Conservation (phyloP, 1,140 invertebrate genomes). For the Atta colombica region DNA sequence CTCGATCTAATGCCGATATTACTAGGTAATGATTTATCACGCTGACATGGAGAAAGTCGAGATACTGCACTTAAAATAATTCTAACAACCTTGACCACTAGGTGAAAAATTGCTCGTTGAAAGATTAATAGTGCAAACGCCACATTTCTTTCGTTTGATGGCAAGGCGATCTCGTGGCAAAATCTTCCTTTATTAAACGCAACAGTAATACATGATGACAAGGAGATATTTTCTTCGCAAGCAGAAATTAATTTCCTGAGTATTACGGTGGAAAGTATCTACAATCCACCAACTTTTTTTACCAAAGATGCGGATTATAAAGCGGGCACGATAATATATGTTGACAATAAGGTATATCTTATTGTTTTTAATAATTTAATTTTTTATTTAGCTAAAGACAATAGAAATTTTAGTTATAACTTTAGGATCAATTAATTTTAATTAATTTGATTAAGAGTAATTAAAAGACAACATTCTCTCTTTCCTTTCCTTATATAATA, state of each 20-base stretch:
- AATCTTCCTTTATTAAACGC: conserved; percentile 74
- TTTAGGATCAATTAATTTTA: neutral
- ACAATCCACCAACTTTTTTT: conserved; percentile 73
- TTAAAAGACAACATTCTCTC: neutral
- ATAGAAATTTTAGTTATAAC: neutral
- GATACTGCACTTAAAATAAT: neutral
- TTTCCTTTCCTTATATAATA: neutral
- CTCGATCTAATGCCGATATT: conserved; percentile 76
- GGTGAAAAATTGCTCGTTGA: conserved; percentile 68
- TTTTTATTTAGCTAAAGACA: neutral
- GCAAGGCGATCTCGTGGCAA: conserved; percentile 67
- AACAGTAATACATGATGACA: conserved; percentile 28
- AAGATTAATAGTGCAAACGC: conserved; percentile 73
- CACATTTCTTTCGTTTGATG: conserved; percentile 59
- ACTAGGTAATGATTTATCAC: conserved; percentile 67
- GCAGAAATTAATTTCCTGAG: conserved; percentile 69
- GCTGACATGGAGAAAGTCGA: neutral
- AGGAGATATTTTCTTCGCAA: conserved; percentile 43
- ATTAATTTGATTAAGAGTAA: neutral
- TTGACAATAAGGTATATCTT: conserved; percentile 59
- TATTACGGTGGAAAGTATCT: conserved; percentile 78
- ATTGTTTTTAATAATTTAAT: neutral
- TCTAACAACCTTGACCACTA: conserved; percentile 27
- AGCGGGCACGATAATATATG: conserved; percentile 70
- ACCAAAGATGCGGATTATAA: conserved; percentile 68